Evolutionary conservation across 2,797 vertebrate genomes (phyloP), one percentile per base, ranked within the genome.

Genomic region (Garrulus glandarius): DNA sequence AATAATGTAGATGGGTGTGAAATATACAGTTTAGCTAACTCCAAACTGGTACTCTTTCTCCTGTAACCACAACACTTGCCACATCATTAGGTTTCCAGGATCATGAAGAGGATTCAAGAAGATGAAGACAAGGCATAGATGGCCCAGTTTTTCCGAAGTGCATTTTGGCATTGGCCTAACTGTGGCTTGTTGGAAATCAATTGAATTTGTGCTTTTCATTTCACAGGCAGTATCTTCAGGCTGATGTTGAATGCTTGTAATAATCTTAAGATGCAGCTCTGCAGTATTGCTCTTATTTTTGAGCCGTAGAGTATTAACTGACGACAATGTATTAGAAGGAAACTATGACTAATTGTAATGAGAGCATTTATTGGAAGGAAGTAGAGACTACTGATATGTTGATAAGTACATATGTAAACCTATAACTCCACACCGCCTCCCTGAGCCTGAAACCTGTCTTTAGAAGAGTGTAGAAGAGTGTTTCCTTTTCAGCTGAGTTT

Each of bases 321-420:
- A 22, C 34, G 86, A 26, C 44, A 65, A 34, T 5, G 5, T 59
- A 60, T 77, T 43, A 43, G 41, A 71, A 6, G 20, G 27, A 89
- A 89, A 68, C 13, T 43, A 24, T 85, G 76, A 71, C 10, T 75
- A 61, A 71, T 15, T 71, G 20, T 36, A 91, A 85, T 60, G 22
- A 74, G 34, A 94, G 74, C 13, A 86, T 55, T 49, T 81, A 32
- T 22, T 85, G 53, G 57, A 88, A 94, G 29, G 30, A 84, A n/a
- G 27, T 30, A 56, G 32, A 68, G 7, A 60, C 27, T 34, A 64
- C n/a, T 47, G 24, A 57, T 77, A 46, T 0, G 3, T 50, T 47
- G n/a, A 34, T 50, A 90, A 90, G 24, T 5, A 43, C 11, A 57
- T 53, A 61, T 41, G 17, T 39, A 83, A 84, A 57, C 39, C 49